Percentiles rank a stretch among this genome's conserved stretches.
Conservation (phyloP, 2,113 vertebrate genomes). For the Pseudopipra pipra region DNA sequence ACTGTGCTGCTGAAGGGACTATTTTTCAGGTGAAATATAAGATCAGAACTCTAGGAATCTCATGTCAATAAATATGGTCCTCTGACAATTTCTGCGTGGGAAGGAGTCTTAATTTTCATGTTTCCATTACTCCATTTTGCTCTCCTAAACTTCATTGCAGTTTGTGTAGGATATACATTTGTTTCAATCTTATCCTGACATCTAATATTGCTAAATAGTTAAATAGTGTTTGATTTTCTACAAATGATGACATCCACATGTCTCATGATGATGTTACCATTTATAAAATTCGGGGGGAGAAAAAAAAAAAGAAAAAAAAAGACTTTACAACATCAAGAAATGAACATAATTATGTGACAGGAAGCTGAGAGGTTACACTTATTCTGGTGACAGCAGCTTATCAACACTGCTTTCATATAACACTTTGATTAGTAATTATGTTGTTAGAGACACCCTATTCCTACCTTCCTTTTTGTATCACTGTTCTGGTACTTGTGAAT, state of each 20-base stretch:
- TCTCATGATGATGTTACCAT: background rate
- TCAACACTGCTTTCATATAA: background rate
- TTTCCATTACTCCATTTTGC: background rate
- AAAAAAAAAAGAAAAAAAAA: background rate
- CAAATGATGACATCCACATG: background rate
- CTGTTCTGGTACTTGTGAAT: background rate
- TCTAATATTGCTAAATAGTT: background rate
- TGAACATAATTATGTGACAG: background rate
- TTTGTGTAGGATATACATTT: background rate
- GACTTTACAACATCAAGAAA: background rate
- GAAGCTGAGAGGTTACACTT: background rate
- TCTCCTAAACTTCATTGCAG: background rate
- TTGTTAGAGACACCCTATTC: slow-evolving; percentile 2
- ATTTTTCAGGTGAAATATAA: background rate
- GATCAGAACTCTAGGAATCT: background rate
- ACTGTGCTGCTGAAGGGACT: background rate
- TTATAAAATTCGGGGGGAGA: background rate
- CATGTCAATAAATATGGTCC: background rate
- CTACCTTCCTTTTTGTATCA: slow-evolving; percentile 1
- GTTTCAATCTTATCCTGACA: background rate
- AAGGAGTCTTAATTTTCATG: background rate
- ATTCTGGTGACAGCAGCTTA: slow-evolving; percentile 3
- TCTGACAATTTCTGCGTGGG: background rate
- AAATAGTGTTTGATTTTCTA: background rate
- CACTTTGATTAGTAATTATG: background rate